Evolutionary conservation across 2,113 vertebrate species (phyloP), one percentile per base, ranked within the genome.

Genomic region (Pandion haliaetus): DNA sequence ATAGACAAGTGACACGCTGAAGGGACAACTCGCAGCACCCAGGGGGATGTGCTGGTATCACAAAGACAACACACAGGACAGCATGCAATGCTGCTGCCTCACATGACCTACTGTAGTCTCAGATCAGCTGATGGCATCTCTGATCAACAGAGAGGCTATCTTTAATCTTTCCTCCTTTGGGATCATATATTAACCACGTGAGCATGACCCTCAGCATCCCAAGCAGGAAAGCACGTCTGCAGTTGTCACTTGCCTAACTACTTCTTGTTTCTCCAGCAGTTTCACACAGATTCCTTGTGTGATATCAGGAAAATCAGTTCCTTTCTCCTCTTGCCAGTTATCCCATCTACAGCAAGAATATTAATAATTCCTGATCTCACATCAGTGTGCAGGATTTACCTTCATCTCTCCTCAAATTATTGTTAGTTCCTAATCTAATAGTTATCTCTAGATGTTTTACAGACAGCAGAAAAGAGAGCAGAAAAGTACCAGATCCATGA

Each of bases 51-150:
- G 57, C 57, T 67, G 57, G 8, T 63, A 47, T 61, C 61, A 67
- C 52, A 47, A 59, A 88, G 23, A 14, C 50, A 89, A 40, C 50
- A 15, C 38, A 38, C 40, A 44, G 42, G 10, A 50, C 38, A 34
- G 65, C 58, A 86, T 5, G 4, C 49, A 40, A 21, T 55, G 28
- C 44, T 92, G 15, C 66, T 70, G 40, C 26, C 21, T 92, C 70
- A 67, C 69, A 55, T 73, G 93, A 88, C n/a, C 38, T 52, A 8
- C 74, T 54, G n/a, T 31, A 62, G 54, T 82, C 87, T 82, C 54
- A 65, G 18, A 93, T 93, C 95, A 93, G 78, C 78, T 91, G 93
- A 97, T 88, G 74, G 49, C 78, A 95, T 95, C 87, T 82, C 58
- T 91, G 86, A 89, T 93, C 36, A 82, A 36, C 89, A 77, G 50